Conservation (phyloP, 2,797 vertebrate genomes). For the Poecilia gillii region DNA sequence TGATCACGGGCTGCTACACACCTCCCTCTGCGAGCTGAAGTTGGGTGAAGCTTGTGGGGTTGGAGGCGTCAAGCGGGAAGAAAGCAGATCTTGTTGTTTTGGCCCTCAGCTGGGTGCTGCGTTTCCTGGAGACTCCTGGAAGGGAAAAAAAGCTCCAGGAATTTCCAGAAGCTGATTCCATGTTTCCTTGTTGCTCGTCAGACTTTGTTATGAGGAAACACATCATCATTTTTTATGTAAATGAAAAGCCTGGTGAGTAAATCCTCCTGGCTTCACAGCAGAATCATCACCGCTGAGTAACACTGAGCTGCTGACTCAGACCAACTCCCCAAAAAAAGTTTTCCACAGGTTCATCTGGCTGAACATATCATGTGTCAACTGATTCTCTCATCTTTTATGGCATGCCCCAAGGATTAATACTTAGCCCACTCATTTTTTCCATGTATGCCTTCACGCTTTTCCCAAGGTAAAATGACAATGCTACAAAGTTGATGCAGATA, state of each 20-base stretch:
- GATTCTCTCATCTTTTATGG: background rate
- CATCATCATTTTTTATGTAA: background rate
- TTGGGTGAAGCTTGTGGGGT: slow-evolving; percentile 20
- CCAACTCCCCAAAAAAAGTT: background rate
- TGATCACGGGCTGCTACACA: slow-evolving; percentile 68
- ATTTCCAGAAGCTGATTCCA: slow-evolving; percentile 43
- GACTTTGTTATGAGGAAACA: background rate
- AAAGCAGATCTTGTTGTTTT: slow-evolving; percentile 58
- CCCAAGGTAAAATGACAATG: background rate
- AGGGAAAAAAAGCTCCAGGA: slow-evolving; percentile 34
- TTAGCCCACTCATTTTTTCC: background rate
- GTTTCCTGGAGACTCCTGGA: slow-evolving; percentile 47
- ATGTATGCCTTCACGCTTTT: background rate
- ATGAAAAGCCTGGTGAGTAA: background rate
- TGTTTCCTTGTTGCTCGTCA: slow-evolving; percentile 17
- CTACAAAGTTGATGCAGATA: background rate
- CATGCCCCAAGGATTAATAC: background rate
- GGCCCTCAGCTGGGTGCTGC: slow-evolving; percentile 49
- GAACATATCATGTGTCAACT: background rate
- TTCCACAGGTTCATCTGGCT: background rate
- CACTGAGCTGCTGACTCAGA: background rate
- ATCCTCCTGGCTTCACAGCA: background rate
- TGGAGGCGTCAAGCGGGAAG: slow-evolving; percentile 14
- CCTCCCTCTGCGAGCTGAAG: slow-evolving; percentile 56
- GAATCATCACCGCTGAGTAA: slow-evolving; percentile 1